phyloP scores from a whole-genome alignment of 2,888 invertebrate genomes.

The Leucophenga maculata region DNA sequence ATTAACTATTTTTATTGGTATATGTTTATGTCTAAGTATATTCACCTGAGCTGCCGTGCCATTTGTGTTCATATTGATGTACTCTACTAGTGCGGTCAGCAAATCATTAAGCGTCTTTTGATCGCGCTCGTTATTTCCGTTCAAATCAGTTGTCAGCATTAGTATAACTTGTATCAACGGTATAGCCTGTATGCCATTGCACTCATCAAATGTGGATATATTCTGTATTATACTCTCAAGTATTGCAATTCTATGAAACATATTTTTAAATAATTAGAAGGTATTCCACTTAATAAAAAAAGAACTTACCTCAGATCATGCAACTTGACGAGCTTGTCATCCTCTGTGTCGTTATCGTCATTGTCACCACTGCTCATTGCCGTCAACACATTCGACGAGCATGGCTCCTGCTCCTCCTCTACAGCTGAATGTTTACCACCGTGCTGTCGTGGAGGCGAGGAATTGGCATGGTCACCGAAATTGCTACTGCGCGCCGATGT shows the following conservation, averaged over 20 bases:
- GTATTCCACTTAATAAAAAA: neutral
- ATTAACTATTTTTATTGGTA: neutral
- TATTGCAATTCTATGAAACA: constrained; percentile 73
- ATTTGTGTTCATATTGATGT: constrained; percentile 79
- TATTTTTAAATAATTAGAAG: too few relatives aligned
- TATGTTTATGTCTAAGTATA: neutral
- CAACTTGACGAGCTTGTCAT: constrained; percentile 68
- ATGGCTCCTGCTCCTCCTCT: constrained; percentile 48
- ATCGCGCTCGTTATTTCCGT: constrained; percentile 87
- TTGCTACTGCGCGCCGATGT: constrained; percentile 95
- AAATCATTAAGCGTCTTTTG: constrained; percentile 83
- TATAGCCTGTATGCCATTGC: constrained; percentile 89
- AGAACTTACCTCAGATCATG: constrained; percentile 67
- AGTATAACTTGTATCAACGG: constrained; percentile 93
- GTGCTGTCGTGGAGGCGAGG: constrained; percentile 68
- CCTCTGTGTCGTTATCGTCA: constrained; percentile 68
- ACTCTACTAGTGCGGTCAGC: constrained; percentile 81
- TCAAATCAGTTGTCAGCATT: constrained; percentile 91
- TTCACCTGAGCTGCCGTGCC: constrained; percentile 69
- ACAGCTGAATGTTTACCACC: constrained; percentile 40
- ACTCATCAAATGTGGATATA: constrained; percentile 81
- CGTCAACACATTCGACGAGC: constrained; percentile 51
- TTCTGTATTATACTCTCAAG: constrained; percentile 85
- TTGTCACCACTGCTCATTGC: constrained; percentile 54
- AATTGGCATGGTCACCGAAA: constrained; percentile 80